phyloP scores from a whole-genome alignment of 1,140 invertebrate genomes.

The Stratiolaelaps scimitus region DNA sequence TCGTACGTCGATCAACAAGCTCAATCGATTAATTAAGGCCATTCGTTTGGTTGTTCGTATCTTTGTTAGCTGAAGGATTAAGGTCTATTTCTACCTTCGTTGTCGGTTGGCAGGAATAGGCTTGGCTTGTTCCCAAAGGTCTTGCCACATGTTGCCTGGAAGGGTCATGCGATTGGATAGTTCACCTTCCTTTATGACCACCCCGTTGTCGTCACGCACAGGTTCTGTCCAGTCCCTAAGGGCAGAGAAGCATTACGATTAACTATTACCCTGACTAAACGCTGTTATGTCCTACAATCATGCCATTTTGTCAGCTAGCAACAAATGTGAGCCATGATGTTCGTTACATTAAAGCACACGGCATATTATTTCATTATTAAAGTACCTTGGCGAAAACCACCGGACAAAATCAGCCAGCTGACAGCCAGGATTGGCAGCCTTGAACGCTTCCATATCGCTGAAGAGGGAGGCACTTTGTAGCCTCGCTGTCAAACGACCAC shows the following conservation, averaged over 20 bases:
- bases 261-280: too few relatives aligned
- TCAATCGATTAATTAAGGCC: too few relatives aligned
- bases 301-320: neutral
- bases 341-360: too few relatives aligned
- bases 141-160: slow-evolving; percentile 86
- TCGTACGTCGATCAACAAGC: too few relatives aligned
- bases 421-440: slow-evolving; percentile 87
- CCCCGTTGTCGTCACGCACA: slow-evolving; percentile 7
- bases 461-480: slow-evolving; percentile 88
- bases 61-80: too few relatives aligned
- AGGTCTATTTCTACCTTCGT: slow-evolving; percentile 43
- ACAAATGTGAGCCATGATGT: too few relatives aligned
- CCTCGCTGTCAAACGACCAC: slow-evolving; percentile 65
- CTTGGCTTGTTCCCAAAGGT: slow-evolving; percentile 66
- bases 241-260: too few relatives aligned
- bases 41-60: too few relatives aligned
- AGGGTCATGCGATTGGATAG: slow-evolving; percentile 82
- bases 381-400: slow-evolving; percentile 82
- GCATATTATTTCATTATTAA: too few relatives aligned
- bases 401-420: slow-evolving; percentile 89
- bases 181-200: slow-evolving; percentile 45
- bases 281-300: too few relatives aligned
- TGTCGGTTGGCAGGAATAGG: slow-evolving; percentile 75
- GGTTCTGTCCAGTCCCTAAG: slow-evolving; percentile 18
- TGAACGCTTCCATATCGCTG: slow-evolving; percentile 97